Evolutionary conservation across 2,888 invertebrate species (phyloP).

Genomic region (Luperina testacea): DNA sequence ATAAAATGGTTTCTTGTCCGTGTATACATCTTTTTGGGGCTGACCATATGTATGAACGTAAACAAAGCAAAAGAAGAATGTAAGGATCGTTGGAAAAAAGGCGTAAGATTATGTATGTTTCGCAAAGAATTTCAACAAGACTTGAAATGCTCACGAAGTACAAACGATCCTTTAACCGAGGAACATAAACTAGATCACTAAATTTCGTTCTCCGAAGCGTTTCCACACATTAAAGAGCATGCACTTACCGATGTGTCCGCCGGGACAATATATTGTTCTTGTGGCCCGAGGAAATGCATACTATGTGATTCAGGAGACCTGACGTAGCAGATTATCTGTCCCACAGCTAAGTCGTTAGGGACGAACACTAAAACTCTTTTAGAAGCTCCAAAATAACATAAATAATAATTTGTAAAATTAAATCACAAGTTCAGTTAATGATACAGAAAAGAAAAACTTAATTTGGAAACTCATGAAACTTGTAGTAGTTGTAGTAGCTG

Average conservation of each 20-base stretch:
- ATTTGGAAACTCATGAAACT: background rate
- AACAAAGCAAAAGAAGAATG: background rate
- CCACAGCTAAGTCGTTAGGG: slow-evolving; percentile 40
- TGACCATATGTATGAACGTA: background rate
- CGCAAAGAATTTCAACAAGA: background rate
- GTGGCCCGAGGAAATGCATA: slow-evolving; percentile 51
- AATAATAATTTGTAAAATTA: background rate
- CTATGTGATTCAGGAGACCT: slow-evolving; percentile 50
- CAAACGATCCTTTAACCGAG: slow-evolving; percentile 20
- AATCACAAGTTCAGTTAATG: background rate
- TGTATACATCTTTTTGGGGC: background rate
- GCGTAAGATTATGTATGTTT: too few species aligned
- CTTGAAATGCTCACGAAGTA: background rate
- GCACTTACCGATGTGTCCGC: slow-evolving; percentile 58
- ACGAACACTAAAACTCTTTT: slow-evolving; percentile 6
- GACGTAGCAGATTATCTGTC: slow-evolving; percentile 37
- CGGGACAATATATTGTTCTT: slow-evolving; percentile 58
- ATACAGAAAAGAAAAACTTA: background rate
- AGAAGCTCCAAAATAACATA: background rate
- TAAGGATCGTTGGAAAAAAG: too few species aligned
- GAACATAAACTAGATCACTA: slow-evolving; percentile 50
- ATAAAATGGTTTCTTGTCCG: background rate
- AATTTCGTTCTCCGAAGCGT: slow-evolving; percentile 34
- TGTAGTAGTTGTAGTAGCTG: too few species aligned
- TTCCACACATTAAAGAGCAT: slow-evolving; percentile 49